Percentiles rank a stretch among this genome's conserved stretches.
Evolutionary conservation across 2,797 vertebrate genomes (phyloP).

Genomic region (Periophthalmus magnuspinnatus): DNA sequence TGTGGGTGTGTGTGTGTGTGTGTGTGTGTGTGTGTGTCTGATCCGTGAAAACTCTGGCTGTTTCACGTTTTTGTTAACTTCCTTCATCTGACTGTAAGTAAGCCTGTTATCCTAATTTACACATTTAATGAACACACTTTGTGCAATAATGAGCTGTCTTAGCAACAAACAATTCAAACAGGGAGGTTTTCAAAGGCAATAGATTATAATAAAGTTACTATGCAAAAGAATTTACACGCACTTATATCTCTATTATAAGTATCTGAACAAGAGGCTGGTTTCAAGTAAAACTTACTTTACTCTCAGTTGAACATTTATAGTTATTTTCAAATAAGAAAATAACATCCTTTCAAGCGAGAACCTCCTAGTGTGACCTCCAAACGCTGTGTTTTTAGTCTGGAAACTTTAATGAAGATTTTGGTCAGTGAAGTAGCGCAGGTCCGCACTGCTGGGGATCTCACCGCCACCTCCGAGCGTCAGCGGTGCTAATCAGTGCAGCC

Average conservation of each 20-base stretch:
- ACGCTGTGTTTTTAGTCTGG: background rate
- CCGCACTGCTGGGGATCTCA: background rate
- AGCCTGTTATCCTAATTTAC: background rate
- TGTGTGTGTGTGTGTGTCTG: constrained; percentile 11
- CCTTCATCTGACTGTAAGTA: background rate
- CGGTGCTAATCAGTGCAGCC: background rate
- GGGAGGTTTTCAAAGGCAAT: background rate
- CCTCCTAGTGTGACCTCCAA: background rate
- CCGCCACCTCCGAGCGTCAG: background rate
- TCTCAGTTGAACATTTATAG: background rate
- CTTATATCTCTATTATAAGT: background rate
- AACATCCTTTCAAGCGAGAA: background rate
- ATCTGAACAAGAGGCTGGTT: background rate
- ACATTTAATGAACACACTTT: background rate
- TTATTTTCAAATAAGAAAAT: background rate
- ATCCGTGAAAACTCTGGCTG: background rate
- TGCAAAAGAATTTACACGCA: too few species aligned
- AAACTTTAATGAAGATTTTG: background rate
- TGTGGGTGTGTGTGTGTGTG: background rate
- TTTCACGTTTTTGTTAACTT: constrained; percentile 14
- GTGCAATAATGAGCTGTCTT: background rate
- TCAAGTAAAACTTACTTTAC: background rate
- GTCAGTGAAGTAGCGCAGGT: background rate
- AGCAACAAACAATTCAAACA: background rate
- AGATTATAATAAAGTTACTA: background rate